Base-by-base conservation (phyloP, 2,888 invertebrate genomes). In the Cinara cedri region DNA sequence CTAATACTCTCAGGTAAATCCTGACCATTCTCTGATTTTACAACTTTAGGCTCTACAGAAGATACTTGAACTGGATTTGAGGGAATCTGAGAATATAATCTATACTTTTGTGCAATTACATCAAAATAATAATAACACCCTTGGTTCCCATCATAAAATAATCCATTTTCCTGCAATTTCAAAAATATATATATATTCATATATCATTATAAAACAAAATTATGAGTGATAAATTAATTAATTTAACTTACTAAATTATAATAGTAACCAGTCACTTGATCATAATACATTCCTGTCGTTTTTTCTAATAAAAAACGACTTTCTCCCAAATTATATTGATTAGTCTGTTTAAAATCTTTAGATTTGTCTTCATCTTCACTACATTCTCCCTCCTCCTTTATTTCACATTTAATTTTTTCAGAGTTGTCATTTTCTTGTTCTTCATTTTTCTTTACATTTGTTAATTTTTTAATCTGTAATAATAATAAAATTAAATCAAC, bases 101-200 rank as follows among this genome's bases (percentile, higher is more conserved):
- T 90, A 86, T 94, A 95, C 51, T 89, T 87, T 84, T 93, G 89
- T 72, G 90, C 92, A 46, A 90, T 89, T 83, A 91, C 89, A 83
- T 96, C 92, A 85, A 93, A 96, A 83, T 89, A 90, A 84, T 95
- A 93, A 85, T 96, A 97, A 78, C 91, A 93, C 3, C 93, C 92
- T 46, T 91, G 91, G 82, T 92, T 91, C 9, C 94, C 93, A 86
- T 97, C 95, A 85, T 96, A 97, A 85, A 96, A 96, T 44, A 97
- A 87, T 1, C 93, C 92, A 84, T 92, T 90, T 85, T 93, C 92
- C 96, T 96, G 84, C 60, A 87, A 86, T 83, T 82, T 81, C 82
- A 81, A 75, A 81, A 80, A 78, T 49, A 13, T 26, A 16, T 13
- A 46, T n/a, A 19, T 34, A 34, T 14, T 55, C n/a, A 34, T 34